Evolutionary conservation across 2,113 vertebrate species (phyloP).

Genomic region (Antigone vipio): DNA sequence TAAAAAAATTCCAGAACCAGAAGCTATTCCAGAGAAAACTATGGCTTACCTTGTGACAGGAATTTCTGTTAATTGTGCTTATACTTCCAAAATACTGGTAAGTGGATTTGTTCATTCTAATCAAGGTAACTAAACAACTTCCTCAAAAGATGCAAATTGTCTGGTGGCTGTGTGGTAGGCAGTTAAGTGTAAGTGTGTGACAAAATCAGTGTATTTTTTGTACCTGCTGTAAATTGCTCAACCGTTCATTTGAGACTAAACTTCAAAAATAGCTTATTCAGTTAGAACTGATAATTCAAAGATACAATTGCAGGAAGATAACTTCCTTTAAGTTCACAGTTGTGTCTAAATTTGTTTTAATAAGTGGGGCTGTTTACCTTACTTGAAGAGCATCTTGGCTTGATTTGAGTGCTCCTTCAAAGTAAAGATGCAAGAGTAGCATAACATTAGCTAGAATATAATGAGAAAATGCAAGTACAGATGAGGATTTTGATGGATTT

Average conservation of each 20-base stretch:
- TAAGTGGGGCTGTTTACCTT: background rate
- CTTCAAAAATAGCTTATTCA: background rate
- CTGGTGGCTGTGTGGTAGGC: background rate
- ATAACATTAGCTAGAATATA: background rate
- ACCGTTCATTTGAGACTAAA: background rate
- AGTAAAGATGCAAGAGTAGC: background rate
- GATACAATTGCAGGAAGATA: background rate
- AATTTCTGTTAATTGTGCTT: conserved; percentile 96
- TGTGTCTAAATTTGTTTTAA: background rate
- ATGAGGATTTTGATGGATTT: background rate
- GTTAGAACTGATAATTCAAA: background rate
- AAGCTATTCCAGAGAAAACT: conserved; percentile 84
- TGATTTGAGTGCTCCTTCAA: background rate
- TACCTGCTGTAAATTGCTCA: background rate
- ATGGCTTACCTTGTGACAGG: conserved; percentile 90
- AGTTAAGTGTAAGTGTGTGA: background rate
- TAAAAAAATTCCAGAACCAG: conserved; percentile 89
- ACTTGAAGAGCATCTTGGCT: background rate
- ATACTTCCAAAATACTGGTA: conserved; percentile 99
- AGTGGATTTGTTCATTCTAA: conserved; percentile 21
- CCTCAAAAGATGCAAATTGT: background rate
- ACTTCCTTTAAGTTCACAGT: background rate
- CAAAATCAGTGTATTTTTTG: background rate
- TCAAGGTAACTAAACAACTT: background rate
- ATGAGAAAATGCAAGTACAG: background rate